Conservation (phyloP, 1,140 invertebrate genomes). For the Cyclargus thomasi region DNA sequence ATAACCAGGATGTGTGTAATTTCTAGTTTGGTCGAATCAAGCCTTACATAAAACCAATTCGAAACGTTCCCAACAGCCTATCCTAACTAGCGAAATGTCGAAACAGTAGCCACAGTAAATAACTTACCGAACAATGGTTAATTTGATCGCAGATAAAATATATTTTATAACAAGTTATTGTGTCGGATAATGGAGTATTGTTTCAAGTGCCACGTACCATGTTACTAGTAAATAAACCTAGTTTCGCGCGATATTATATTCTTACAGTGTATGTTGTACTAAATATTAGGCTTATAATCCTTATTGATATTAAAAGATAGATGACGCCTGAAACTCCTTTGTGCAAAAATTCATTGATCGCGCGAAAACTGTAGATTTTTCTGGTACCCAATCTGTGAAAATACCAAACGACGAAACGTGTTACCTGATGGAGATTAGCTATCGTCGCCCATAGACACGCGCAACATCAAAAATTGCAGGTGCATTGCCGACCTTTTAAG, state of each 20-base stretch:
- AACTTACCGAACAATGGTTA: conserved; percentile 11
- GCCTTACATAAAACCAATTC: background rate
- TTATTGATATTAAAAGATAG: too few relatives aligned
- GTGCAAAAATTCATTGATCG: too few relatives aligned
- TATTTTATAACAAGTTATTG: conserved; percentile 14
- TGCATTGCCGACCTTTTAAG: too few relatives aligned
- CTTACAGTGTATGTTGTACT: background rate
- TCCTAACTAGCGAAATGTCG: background rate
- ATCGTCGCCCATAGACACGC: too few relatives aligned
- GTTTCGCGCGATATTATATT: background rate
- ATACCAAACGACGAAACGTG: too few relatives aligned
- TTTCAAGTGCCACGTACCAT: background rate
- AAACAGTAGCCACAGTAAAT: conserved; percentile 1
- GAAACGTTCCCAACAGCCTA: background rate
- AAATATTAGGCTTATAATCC: too few relatives aligned
- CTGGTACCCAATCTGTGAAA: too few relatives aligned
- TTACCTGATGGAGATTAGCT: too few relatives aligned
- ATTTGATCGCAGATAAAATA: conserved; percentile 14
- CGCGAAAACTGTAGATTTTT: too few relatives aligned
- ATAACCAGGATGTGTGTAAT: too few relatives aligned
- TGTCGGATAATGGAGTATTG: conserved; percentile 3
- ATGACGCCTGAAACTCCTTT: too few relatives aligned
- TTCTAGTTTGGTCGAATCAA: background rate
- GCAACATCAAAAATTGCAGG: too few relatives aligned
- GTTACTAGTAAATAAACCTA: background rate